Conservation (phyloP, 1,140 invertebrate genomes). For the Hypsibius dujardini region DNA sequence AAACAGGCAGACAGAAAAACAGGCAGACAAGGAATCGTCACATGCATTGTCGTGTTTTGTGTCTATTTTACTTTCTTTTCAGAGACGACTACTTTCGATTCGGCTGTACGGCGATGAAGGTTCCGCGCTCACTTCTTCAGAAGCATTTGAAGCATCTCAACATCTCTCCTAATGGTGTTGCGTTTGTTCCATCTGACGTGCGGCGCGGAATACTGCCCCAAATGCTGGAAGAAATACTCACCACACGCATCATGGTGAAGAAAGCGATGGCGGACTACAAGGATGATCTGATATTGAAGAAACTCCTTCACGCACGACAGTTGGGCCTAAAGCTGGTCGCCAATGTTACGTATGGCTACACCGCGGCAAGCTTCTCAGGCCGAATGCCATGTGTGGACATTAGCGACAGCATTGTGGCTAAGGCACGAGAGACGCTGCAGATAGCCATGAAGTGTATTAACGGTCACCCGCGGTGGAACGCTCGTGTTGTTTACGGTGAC, state of each 20-base stretch:
- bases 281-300: conserved; percentile 48
- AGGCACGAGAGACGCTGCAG: conserved; percentile 84
- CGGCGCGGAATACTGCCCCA: conserved; percentile 63
- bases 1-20: too few species aligned
- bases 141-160: conserved; percentile 45
- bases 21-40: background rate
- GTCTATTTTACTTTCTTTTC: background rate
- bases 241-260: conserved; percentile 81
- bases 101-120: conserved; percentile 54
- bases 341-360: conserved; percentile 97
- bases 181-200: conserved; percentile 63
- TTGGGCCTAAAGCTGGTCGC: conserved; percentile 89
- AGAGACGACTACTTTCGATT: conserved; percentile 37
- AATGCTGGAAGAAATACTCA: conserved; percentile 81
- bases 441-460: conserved; percentile 71
- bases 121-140: conserved; percentile 34
- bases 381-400: conserved; percentile 93
- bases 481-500: conserved; percentile 85
- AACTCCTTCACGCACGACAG: conserved; percentile 75
- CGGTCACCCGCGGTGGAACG: conserved; percentile 52
- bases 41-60: conserved; percentile 20
- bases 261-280: conserved; percentile 64
- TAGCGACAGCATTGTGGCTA: conserved; percentile 84
- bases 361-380: conserved; percentile 89
- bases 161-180: conserved; percentile 77